A percentile compares a stretch with the other conserved stretches of the same genome.
Conservation (phyloP, 64 coral and sea anemone species). For the Platygyra sinensis region DNA sequence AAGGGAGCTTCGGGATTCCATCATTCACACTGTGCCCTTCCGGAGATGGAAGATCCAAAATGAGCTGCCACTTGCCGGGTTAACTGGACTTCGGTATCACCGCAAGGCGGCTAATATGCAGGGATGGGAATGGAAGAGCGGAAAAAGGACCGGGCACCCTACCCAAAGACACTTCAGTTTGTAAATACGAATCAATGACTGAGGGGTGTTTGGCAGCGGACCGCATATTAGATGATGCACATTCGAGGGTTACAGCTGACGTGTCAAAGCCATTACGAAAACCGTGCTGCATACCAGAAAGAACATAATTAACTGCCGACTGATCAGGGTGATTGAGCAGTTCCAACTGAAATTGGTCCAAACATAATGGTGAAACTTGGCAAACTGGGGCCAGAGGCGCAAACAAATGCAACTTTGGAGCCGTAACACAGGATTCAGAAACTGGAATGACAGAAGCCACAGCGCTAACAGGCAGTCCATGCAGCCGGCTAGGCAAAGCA, state of each 20-base stretch:
- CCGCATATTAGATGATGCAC: no score
- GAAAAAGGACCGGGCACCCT: no score
- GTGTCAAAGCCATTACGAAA: conserved; percentile 31
- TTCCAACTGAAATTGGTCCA: background rate
- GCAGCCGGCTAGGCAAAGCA: background rate
- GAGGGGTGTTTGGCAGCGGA: no score
- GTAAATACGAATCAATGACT: no score
- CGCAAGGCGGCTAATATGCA: no score
- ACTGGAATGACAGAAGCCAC: background rate
- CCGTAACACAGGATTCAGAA: background rate
- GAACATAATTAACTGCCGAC: no score
- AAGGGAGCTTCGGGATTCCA: no score
- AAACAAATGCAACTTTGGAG: background rate
- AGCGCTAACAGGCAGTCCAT: background rate
- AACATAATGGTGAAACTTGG: background rate
- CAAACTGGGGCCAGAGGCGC: no score
- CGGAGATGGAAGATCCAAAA: conserved; percentile 43
- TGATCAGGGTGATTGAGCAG: conserved; percentile 2
- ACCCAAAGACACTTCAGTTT: no score
- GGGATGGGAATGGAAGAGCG: background rate
- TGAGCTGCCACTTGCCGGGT: no score
- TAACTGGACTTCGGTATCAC: no score
- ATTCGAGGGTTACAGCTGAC: background rate
- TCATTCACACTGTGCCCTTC: conserved; percentile 6
- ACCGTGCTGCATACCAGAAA: conserved; percentile 1